phyloP scores from a whole-genome alignment of 2,888 invertebrate species.

The Netelia inedita region DNA sequence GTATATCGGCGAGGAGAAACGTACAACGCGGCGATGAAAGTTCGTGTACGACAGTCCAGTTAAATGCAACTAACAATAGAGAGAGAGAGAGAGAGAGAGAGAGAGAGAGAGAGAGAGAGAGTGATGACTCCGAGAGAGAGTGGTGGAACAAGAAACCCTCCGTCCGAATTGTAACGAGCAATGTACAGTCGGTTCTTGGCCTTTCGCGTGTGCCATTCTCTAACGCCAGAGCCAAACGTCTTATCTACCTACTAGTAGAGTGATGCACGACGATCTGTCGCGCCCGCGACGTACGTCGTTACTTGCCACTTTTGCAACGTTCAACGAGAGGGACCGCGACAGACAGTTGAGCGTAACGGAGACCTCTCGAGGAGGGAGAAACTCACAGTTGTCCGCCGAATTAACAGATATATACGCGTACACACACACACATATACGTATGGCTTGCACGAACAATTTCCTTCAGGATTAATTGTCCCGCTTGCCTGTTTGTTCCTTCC shows the following conservation, averaged over 20 bases:
- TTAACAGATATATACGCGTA: conserved; percentile 20
- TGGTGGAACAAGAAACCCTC: conserved; percentile 73
- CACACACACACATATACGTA: neutral
- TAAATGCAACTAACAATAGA: conserved; percentile 30
- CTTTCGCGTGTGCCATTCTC: conserved; percentile 75
- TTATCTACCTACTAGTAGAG: conserved; percentile 69
- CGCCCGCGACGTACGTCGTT: conserved; percentile 77
- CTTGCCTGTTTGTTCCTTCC: conserved; percentile 34
- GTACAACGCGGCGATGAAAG: neutral
- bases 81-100: conserved; percentile 18
- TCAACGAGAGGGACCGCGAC: conserved; percentile 20
- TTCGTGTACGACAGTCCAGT: conserved; percentile 9
- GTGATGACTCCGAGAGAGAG: conserved; percentile 59
- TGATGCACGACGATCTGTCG: conserved; percentile 78
- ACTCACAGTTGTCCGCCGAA: conserved; percentile 32
- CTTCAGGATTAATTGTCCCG: conserved; percentile 58
- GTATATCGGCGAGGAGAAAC: no score
- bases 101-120: conserved; percentile 14
- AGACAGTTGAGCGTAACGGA: neutral
- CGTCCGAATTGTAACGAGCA: conserved; percentile 77
- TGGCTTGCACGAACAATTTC: conserved; percentile 54
- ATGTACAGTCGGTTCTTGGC: conserved; percentile 47
- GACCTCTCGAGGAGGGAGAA: neutral
- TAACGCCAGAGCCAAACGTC: conserved; percentile 68
- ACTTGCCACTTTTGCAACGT: conserved; percentile 76